A percentile compares a stretch with the other conserved stretches of the same genome.
Conservation (phyloP, 1,140 invertebrate species). For the Heliconius melpomene region DNA sequence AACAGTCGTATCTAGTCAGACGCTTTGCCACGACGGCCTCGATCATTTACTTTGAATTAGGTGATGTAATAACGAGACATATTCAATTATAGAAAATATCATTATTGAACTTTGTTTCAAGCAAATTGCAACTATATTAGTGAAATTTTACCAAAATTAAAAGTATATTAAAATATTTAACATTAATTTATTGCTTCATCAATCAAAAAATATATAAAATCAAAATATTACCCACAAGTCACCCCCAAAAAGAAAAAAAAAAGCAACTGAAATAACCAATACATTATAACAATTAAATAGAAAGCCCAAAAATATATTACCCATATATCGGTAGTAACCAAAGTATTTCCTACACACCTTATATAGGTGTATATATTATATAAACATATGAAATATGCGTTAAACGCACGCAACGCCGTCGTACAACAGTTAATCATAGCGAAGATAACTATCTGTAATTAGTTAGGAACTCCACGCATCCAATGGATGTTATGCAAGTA, state of each 20-base stretch:
- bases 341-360: not conserved
- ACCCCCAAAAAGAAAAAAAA: not conserved
- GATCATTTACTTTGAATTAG: no score
- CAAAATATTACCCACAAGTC: no score
- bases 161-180: no score
- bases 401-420: constrained; percentile 7
- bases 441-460: constrained; percentile 23
- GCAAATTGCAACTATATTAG: no score
- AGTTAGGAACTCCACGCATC: constrained; percentile 13
- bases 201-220: no score
- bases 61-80: no score
- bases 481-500: not conserved
- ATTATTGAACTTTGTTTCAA: no score
- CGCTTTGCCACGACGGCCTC: no score
- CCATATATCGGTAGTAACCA: not conserved
- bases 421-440: constrained; percentile 12
- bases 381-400: constrained; percentile 3
- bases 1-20: no score
- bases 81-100: no score
- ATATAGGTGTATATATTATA: not conserved
- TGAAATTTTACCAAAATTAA: no score
- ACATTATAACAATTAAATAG: not conserved
- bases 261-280: not conserved
- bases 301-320: not conserved
- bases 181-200: no score